Conservation (phyloP, 1,140 invertebrate species). For the Ephestia elutella region DNA sequence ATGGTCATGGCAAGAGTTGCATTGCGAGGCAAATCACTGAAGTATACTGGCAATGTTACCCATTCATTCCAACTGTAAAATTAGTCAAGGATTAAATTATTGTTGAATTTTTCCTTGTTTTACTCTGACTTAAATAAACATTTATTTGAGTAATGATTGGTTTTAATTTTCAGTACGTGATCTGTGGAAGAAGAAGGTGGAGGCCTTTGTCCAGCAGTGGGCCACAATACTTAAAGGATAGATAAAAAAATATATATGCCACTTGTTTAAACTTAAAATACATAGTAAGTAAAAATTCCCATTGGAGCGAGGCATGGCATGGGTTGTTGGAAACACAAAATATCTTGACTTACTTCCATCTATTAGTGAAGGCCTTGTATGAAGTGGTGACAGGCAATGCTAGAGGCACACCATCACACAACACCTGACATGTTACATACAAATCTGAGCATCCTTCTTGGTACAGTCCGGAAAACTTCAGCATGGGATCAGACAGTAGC, state of each 20-base stretch:
- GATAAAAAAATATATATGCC: too few relatives aligned
- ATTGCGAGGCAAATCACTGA: constrained; percentile 92
- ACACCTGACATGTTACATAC: constrained; percentile 91
- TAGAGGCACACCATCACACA: constrained; percentile 86
- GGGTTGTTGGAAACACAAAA: too few relatives aligned
- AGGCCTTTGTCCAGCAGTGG: too few relatives aligned
- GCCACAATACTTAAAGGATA: too few relatives aligned
- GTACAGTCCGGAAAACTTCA: constrained; percentile 93
- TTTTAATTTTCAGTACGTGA: constrained; percentile 13
- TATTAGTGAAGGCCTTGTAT: constrained; percentile 93
- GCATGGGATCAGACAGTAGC: constrained; percentile 88
- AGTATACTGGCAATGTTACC: constrained; percentile 93
- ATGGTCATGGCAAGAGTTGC: constrained; percentile 93
- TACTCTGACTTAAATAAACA: too few relatives aligned
- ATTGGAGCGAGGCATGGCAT: too few relatives aligned
- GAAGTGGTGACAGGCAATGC: constrained; percentile 92
- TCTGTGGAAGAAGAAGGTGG: too few relatives aligned
- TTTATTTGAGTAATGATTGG: too few relatives aligned
- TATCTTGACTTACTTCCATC: constrained; percentile 87
- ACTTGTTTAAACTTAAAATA: too few relatives aligned
- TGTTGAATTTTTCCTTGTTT: too few relatives aligned
- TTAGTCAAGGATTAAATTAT: background rate
- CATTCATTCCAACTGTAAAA: constrained; percentile 96
- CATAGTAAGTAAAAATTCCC: too few relatives aligned
- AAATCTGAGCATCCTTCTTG: constrained; percentile 88